phyloP scores from a whole-genome alignment of 2,797 vertebrate species.

The Leptodactylus fallax region DNA sequence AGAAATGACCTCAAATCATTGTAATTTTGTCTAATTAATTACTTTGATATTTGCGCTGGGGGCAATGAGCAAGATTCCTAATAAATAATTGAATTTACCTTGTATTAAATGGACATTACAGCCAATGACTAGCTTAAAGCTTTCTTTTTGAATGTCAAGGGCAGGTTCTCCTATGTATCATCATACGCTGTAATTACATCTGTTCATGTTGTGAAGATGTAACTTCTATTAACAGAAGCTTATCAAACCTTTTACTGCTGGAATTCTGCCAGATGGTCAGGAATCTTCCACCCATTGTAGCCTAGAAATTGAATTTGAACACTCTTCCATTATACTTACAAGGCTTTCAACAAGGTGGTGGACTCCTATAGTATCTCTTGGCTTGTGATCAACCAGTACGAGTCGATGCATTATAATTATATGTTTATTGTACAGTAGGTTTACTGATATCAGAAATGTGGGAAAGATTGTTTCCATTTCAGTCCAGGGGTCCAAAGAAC shows the following conservation, averaged over 20 bases:
- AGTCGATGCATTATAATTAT: background rate
- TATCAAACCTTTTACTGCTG: conserved; percentile 18
- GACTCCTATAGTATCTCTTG: background rate
- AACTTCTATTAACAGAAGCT: conserved; percentile 26
- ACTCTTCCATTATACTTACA: background rate
- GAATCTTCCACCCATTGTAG: background rate
- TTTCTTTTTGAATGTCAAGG: conserved; percentile 53
- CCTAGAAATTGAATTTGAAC: background rate
- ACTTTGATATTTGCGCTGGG: conserved; percentile 36
- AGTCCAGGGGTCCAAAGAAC: too few species aligned
- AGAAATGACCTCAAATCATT: conserved; percentile 37
- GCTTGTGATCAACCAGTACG: background rate
- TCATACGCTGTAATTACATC: conserved; percentile 38
- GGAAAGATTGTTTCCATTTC: too few species aligned
- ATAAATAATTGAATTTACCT: conserved; percentile 56
- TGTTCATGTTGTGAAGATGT: conserved; percentile 25
- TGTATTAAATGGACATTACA: conserved; percentile 49
- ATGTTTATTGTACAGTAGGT: background rate
- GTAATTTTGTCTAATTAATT: conserved; percentile 52
- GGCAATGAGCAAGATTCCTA: conserved; percentile 26
- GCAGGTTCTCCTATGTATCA: conserved; percentile 31
- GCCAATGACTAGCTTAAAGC: conserved; percentile 38
- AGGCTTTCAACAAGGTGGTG: background rate
- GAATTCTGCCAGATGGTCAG: background rate
- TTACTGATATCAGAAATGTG: too few species aligned